Base-by-base conservation (phyloP, 1,140 invertebrate genomes). In the Andricus grossulariae region DNA sequence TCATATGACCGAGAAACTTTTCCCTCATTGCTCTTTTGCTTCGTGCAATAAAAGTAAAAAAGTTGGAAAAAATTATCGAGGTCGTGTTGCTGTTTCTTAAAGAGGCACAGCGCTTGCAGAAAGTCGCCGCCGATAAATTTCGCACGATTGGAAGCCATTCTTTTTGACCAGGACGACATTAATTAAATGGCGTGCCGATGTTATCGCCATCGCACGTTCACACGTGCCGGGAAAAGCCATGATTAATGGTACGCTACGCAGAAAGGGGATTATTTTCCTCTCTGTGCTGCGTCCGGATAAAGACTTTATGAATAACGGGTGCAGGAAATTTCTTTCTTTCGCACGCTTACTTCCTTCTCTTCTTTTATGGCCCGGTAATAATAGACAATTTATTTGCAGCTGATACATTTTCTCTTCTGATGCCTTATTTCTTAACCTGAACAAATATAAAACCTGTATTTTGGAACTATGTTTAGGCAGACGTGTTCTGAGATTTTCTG, bases 121-220 rank as follows among this genome's bases (percentile, higher is more conserved):
- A 50, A 73, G 57, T 72, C 54, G 55, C 51, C 49, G 85, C 25
- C 85, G 82, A 85, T 83, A 85, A 85, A 83, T 85, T 84, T 78
- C 50, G 32, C 55, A 6, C 81, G 73, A 81, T 85, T 82, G 82
- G 75, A 78, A 80, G 74, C 71, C 70, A 78, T 85, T 85, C 73
- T 82, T 86, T 84, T 71, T 75, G 51, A 55, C 8, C 72, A 66
- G 16, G 75, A 74, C n/a, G 80, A 83, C 82, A 82, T 86, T 86
- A 86, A 86, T 86, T 86, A 86, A 86, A 86, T 73, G 74, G 75
- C 70, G 71, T 45, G 60, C 50, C 71, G 80, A 83, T 82, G 78
- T 80, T 84, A 84, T 84, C 84, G 77, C 51, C 19, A 49, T 50
- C 54, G 45, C 73, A 49, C 70, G 76, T 82, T 78, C 81, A 83